Base-by-base conservation (phyloP, 2,797 vertebrate genomes). In the Eurystomus glaucurus region DNA sequence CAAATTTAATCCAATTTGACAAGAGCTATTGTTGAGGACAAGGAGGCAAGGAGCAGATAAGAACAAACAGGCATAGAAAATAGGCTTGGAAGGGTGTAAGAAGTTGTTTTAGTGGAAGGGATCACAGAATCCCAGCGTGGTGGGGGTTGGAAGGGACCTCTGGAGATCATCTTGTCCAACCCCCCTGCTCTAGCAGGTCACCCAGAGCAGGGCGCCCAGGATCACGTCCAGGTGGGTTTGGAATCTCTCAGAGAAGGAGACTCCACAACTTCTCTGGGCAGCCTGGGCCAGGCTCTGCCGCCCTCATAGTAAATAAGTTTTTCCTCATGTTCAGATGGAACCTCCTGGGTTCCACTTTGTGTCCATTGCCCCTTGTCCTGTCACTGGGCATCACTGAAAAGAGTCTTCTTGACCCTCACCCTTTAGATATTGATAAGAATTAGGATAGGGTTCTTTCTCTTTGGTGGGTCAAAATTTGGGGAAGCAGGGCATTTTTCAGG, bases 1-100 rank as follows among this genome's bases (percentile, higher is more conserved):
- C 26, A n/a, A 75, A 79, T 96, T 76, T 94, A 96, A 96, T 96
- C 85, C 84, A 58, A 58, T 79, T 5, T 94, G 96, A 96, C 96
- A 95, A 54, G 93, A 95, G 77, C 80, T 82, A 5, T 84, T 83
- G 76, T 46, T 60, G 89, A 89, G 90, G 70, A 70, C 46, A 35
- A 57, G 82, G 91, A 77, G 82, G 70, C 45, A 88, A 85, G 77
- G 82, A 61, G 70, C 51, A 81, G 69, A 72, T 33, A 57, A 81
- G 85, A 81, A 78, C 83, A 85, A 72, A 76, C 31, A 25, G 77
- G 54, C 55, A 12, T 8, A 66, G 35, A 31, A 91, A 88, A 91
- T 66, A 39, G 0, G 0, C 55, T 95, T 48, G 2, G 3, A 84
- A 83, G 70, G 37, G 57, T 58, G 31, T 58, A n/a, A 45, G 82